Base-by-base conservation (phyloP, 1,140 invertebrate genomes). In the Lepidostoma basale region DNA sequence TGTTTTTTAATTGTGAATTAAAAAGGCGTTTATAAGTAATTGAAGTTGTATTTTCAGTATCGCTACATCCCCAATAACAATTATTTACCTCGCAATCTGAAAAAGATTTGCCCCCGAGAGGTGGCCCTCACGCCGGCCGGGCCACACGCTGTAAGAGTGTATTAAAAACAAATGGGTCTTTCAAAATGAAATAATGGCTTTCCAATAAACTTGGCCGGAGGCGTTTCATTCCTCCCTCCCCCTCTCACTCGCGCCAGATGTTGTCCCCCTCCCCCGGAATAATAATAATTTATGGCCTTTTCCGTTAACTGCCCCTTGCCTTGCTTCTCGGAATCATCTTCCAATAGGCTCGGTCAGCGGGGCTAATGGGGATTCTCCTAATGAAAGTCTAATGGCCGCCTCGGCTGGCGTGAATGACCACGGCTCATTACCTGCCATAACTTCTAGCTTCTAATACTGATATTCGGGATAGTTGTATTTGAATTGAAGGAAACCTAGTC, bases 171-270 rank as follows among this genome's bases (percentile, higher is more conserved):
- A 67, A 58, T 28, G 66, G 54, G 18, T 49, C 58, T 25, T 62
- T 63, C 30, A 36, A 54, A 69, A 69, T 69, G 59, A 69, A 69
- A 69, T 69, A 69, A 69, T 69, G 67, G 67, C 42, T 63, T 69
- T 69, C 67, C 67, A 63, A 69, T 69, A 63, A 63, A 69, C 28
- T 68, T n/a, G 60, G 42, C 60, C 42, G 26, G 26, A 12, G 60
- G 44, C 28, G 44, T 30, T 47, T 52, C 20, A 42, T 36, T 18
- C 47, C 18, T 14, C 14, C 36, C 60, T 56, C 16, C 36, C 8
- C 16, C 26, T 49, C 28, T 39, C 33, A 25, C 22, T 40, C 22
- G 67, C 47, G 66, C 66, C 66, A 68, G 66, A 60, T 68, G 66
- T 42, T 52, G n/a, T 5, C 66, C 42, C 18, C 42, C 42, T 1